phyloP scores from a whole-genome alignment of 1,140 invertebrate genomes.

The Thaumatotibia leucotreta region DNA sequence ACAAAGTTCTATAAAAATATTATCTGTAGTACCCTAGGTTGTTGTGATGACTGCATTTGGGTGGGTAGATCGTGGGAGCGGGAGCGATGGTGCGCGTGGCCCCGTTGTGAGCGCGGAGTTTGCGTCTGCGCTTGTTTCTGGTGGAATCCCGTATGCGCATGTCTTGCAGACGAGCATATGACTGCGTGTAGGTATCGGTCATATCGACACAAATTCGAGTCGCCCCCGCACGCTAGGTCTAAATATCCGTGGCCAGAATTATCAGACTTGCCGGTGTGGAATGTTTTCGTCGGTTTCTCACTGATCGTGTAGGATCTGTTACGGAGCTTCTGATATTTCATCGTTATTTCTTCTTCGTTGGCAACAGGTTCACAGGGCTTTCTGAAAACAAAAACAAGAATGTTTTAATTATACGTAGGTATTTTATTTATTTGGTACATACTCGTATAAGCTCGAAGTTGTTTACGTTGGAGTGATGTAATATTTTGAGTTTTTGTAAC shows the following conservation, averaged over 20 bases:
- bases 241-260: constrained; percentile 62
- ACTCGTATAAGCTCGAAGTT: no score
- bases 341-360: constrained; percentile 60
- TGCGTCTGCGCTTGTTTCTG: constrained; percentile 50
- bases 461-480: no score
- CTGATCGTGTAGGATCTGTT: constrained; percentile 77
- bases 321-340: constrained; percentile 67
- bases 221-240: constrained; percentile 64
- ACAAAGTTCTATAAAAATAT: constrained; percentile 69
- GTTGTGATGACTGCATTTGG: constrained; percentile 65
- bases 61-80: constrained; percentile 73
- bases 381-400: constrained; percentile 45
- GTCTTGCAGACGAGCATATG: constrained; percentile 72
- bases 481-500: no score
- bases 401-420: no score
- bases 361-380: constrained; percentile 64
- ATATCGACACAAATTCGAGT: constrained; percentile 78
- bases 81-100: constrained; percentile 50
- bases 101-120: constrained; percentile 32
- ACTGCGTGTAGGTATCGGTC: constrained; percentile 79
- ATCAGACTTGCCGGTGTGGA: constrained; percentile 53
- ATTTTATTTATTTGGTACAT: no score
- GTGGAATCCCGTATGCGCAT: constrained; percentile 67
- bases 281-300: constrained; percentile 61
- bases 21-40: constrained; percentile 67